These are phyloP conservation scores for Meloidogyne hapla DNA, from an alignment of 1,140 invertebrate species.

Conservation along the genomic window DNA sequence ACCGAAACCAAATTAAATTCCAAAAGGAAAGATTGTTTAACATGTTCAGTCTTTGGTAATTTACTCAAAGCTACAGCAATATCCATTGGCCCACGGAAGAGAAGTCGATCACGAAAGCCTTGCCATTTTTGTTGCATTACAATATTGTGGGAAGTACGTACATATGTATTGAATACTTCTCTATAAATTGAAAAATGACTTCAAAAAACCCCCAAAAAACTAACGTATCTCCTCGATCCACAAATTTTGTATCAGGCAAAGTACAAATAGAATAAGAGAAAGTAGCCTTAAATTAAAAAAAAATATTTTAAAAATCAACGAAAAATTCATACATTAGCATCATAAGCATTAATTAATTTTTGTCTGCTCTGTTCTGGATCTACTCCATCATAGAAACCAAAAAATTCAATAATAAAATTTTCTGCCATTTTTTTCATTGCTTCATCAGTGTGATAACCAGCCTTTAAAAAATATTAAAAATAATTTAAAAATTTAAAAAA, in stretches of 20 bases:
- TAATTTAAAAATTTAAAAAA: slow-evolving; percentile 4
- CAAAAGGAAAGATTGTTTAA: slow-evolving; percentile 49
- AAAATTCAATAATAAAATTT: slow-evolving; percentile 40
- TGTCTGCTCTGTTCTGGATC: slow-evolving; percentile 36
- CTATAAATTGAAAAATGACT: too few relatives aligned
- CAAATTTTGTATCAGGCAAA: slow-evolving; percentile 18
- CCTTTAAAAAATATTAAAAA: slow-evolving; percentile 24
- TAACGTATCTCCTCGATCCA: slow-evolving; percentile 12
- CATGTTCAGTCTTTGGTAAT: slow-evolving; percentile 41
- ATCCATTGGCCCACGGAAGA: slow-evolving; percentile 49
- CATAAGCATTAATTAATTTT: slow-evolving; percentile 42
- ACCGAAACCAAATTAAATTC: slow-evolving; percentile 41
- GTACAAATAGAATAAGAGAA: slow-evolving; percentile 44
- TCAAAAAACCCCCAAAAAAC: too few relatives aligned
- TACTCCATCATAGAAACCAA: slow-evolving; percentile 41
- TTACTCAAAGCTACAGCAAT: slow-evolving; percentile 44
- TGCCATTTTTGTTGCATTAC: slow-evolving; percentile 45
- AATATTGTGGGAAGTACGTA: slow-evolving; percentile 46
- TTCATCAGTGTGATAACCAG: slow-evolving; percentile 31
- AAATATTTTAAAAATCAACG: slow-evolving; percentile 16
- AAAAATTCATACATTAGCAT: slow-evolving; percentile 34
- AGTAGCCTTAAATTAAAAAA: slow-evolving; percentile 36
- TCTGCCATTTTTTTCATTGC: slow-evolving; percentile 33
- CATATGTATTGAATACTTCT: slow-evolving; percentile 33
- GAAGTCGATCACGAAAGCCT: slow-evolving; percentile 44